Percentiles rank a stretch among this genome's conserved stretches.
Evolutionary conservation across 2,113 vertebrate genomes (phyloP).

Genomic region (Isichthys henryi): DNA sequence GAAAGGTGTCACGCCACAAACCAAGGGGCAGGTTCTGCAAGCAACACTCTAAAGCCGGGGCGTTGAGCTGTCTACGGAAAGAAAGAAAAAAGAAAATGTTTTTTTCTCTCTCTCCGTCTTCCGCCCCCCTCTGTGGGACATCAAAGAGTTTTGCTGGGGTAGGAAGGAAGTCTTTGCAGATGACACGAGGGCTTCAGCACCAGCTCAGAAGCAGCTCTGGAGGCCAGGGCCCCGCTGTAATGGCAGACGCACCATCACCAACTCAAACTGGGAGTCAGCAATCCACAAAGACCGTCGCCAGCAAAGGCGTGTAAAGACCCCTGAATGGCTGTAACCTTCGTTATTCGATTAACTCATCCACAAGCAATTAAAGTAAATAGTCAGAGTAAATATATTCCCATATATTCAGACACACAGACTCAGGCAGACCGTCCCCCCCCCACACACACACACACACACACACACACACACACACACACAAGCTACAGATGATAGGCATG

Average conservation of each 20-base stretch:
- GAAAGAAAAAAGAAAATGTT: background rate
- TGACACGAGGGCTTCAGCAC: background rate
- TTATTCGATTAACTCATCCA: background rate
- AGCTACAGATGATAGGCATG: background rate
- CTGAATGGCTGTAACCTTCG: background rate
- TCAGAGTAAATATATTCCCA: background rate
- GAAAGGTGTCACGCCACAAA: conserved; percentile 44
- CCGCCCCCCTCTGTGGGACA: background rate
- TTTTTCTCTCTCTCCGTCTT: conserved; percentile 12
- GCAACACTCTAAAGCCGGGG: background rate
- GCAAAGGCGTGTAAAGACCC: background rate
- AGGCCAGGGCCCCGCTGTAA: background rate
- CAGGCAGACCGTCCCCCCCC: background rate
- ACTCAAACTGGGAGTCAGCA: background rate
- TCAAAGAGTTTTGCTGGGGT: conserved; percentile 37
- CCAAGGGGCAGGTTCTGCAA: conserved; percentile 40
- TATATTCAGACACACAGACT: background rate
- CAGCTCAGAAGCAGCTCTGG: background rate
- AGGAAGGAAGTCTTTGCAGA: conserved; percentile 54
- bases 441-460: background rate
- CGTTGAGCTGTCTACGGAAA: background rate
- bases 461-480: background rate
- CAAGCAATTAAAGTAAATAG: background rate
- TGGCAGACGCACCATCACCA: background rate
- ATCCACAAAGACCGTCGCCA: background rate